Conservation (phyloP, 2,888 invertebrate species). For the Rhimphoctona megacephalus region DNA sequence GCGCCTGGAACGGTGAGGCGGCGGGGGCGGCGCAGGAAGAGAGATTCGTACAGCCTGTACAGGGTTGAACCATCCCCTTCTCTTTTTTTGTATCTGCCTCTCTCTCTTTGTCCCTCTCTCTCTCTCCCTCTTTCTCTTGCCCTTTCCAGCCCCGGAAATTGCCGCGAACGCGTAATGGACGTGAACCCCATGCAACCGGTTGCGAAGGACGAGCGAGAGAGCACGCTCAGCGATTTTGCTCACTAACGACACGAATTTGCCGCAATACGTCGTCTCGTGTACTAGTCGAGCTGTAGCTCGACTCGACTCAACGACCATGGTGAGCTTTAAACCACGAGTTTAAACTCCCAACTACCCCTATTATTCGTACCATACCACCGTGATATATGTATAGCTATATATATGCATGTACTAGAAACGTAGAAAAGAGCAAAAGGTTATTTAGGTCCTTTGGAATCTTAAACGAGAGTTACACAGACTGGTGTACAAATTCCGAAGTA, state of each 20-base stretch:
- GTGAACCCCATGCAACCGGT: conserved; percentile 65
- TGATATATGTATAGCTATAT: not conserved
- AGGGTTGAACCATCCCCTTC: conserved; percentile 48
- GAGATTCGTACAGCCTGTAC: conserved; percentile 51
- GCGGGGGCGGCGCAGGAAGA: conserved; percentile 1
- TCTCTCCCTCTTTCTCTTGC: conserved; percentile 6
- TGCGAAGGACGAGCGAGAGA: conserved; percentile 56
- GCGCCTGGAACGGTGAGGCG: conserved; percentile 1
- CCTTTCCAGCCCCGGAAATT: conserved; percentile 67
- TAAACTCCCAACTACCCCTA: conserved; percentile 40
- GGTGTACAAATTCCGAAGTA: conserved; percentile 38
- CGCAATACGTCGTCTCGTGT: conserved; percentile 50
- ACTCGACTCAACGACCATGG: conserved; percentile 56
- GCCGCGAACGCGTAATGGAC: conserved; percentile 71
- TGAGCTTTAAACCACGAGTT: conserved; percentile 54
- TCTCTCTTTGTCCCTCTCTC: not conserved
- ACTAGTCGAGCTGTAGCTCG: conserved; percentile 28
- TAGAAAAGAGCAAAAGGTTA: conserved; percentile 49
- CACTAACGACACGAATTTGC: conserved; percentile 68
- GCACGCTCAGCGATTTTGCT: conserved; percentile 66
- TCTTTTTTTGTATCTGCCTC: not conserved
- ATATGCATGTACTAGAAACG: not conserved
- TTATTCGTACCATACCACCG: conserved; percentile 29
- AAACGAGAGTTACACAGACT: conserved; percentile 23
- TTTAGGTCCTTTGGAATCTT: conserved; percentile 43